phyloP scores from a whole-genome alignment of 2,888 invertebrate genomes.

The Sipha maydis region DNA sequence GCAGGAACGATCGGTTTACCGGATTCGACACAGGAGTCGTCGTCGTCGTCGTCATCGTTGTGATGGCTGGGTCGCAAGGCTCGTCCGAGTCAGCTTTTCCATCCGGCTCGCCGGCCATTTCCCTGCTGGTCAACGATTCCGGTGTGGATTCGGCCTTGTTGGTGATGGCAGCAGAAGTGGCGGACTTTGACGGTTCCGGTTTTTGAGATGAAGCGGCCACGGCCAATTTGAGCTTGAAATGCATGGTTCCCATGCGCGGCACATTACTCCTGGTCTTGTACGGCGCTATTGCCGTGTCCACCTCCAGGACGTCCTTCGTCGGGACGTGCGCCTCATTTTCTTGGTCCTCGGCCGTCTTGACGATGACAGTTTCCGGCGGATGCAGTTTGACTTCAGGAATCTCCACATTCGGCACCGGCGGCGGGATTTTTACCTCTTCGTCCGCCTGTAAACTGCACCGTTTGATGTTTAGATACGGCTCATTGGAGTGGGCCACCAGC shows the following conservation, averaged over 20 bases:
- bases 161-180: not conserved
- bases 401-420: not conserved
- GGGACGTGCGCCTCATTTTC: not conserved
- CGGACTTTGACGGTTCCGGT: conserved; percentile 28
- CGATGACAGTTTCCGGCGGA: conserved; percentile 11
- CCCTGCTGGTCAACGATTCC: conserved; percentile 66
- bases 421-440: conserved; percentile 41
- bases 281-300: not conserved
- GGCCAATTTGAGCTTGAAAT: conserved; percentile 48
- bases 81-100: conserved; percentile 85
- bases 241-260: conserved; percentile 49
- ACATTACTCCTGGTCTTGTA: conserved; percentile 53
- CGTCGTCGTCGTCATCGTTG: conserved; percentile 66
- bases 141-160: not conserved
- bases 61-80: conserved; percentile 75
- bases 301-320: not conserved
- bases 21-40: conserved; percentile 66
- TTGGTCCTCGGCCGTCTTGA: not conserved
- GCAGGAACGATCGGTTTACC: conserved; percentile 75
- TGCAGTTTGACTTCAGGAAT: conserved; percentile 20
- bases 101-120: conserved; percentile 85
- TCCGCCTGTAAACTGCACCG: conserved; percentile 59
- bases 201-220: conserved; percentile 46
- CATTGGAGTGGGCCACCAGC: conserved; percentile 65
- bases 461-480: conserved; percentile 65